These are phyloP conservation scores for Xenentodon cancila DNA, from an alignment of 2,797 vertebrate species.

Conservation along the genomic window DNA sequence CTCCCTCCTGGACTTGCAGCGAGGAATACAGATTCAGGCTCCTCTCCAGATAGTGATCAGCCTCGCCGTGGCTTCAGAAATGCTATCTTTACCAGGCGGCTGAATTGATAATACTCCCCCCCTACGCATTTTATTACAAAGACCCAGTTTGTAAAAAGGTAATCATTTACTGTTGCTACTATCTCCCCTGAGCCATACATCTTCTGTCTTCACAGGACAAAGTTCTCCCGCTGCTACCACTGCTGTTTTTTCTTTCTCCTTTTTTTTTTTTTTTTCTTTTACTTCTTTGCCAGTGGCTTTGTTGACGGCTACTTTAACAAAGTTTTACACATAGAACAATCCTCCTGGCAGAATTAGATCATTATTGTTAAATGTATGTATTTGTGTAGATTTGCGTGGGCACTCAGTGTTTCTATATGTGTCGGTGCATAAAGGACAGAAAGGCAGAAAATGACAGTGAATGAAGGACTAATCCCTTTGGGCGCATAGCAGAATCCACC, in stretches of 20 bases:
- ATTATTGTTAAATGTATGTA: constrained; percentile 36
- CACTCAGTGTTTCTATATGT: constrained; percentile 16
- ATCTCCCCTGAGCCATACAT: constrained; percentile 92
- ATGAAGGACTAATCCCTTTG: constrained; percentile 77
- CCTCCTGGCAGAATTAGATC: constrained; percentile 37
- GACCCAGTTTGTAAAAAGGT: constrained; percentile 93
- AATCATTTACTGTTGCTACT: constrained; percentile 92
- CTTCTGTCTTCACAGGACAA: constrained; percentile 93
- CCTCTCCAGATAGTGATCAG: constrained; percentile 80
- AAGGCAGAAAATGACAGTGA: constrained; percentile 73
- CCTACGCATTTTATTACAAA: constrained; percentile 92
- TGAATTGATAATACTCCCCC: constrained; percentile 91
- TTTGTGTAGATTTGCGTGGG: constrained; percentile 31
- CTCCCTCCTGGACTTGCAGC: constrained; percentile 67
- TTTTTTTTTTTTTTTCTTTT: constrained; percentile 29
- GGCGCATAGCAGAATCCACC: constrained; percentile 71
- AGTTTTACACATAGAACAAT: constrained; percentile 55
- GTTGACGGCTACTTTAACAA: constrained; percentile 47
- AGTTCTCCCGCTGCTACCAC: constrained; percentile 87
- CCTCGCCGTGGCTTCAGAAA: constrained; percentile 75
- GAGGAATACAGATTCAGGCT: constrained; percentile 80
- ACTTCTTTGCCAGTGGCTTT: constrained; percentile 49
- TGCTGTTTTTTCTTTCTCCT: constrained; percentile 44
- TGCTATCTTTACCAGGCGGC: constrained; percentile 92
- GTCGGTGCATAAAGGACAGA: constrained; percentile 31